Evolutionary conservation across 2,113 vertebrate species (phyloP).

Genomic region (Mixornis gularis): DNA sequence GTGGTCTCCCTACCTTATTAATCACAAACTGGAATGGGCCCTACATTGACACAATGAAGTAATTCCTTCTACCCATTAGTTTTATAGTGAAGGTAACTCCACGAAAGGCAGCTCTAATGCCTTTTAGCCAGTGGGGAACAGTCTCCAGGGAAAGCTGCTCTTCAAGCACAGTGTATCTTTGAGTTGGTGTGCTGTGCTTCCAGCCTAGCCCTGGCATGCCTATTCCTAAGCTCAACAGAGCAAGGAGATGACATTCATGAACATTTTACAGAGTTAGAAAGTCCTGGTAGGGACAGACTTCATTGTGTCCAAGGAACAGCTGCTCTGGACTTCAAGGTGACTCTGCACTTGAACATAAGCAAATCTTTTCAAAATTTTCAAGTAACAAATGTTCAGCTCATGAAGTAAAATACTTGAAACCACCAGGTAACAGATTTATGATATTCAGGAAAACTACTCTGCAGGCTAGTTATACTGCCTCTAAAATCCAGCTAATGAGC

Average conservation of each 20-base stretch:
- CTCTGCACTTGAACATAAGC: not conserved
- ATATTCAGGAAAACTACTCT: not conserved
- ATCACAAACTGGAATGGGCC: not conserved
- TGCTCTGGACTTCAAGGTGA: not conserved
- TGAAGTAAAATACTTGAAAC: not conserved
- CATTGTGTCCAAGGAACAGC: not conserved
- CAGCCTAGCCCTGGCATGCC: not conserved
- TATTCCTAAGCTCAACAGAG: not conserved
- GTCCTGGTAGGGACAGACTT: not conserved
- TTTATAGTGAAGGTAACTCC: not conserved
- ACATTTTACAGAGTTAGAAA: not conserved
- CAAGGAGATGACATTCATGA: not conserved
- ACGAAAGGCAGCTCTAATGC: not conserved
- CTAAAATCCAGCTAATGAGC: not conserved
- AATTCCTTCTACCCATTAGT: not conserved
- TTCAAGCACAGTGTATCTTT: not conserved
- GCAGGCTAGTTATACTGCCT: not conserved
- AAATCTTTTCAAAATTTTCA: not conserved
- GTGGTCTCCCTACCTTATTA: too few species aligned
- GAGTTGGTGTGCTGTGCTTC: not conserved
- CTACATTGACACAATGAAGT: rapidly evolving
- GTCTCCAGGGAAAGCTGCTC: not conserved
- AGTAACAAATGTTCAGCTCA: not conserved
- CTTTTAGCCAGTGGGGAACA: not conserved
- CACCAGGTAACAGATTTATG: not conserved